Evolutionary conservation across 2,797 vertebrate genomes (phyloP).

Genomic region (Pachyuromys duprasi): DNA sequence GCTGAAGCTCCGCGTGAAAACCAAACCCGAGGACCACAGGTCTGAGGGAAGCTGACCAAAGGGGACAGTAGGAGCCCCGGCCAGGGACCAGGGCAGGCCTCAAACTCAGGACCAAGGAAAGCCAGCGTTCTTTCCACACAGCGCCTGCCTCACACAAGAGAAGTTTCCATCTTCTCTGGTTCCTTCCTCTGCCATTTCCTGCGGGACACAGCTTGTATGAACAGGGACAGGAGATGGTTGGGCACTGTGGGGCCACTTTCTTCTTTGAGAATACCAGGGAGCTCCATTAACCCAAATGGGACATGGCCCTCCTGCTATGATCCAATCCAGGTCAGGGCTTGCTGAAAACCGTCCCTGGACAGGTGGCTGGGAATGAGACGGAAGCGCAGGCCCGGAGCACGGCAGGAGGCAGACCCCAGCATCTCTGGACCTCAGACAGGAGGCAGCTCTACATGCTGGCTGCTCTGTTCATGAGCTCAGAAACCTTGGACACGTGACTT

Average conservation of each 20-base stretch:
- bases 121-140: not conserved
- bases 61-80: not conserved
- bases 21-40: not conserved
- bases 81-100: conserved; percentile 36
- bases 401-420: not conserved
- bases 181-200: not conserved
- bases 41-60: conserved; percentile 20
- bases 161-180: not conserved
- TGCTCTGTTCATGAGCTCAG: not conserved
- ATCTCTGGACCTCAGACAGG: not conserved
- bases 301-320: not conserved
- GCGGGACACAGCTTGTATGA: not conserved
- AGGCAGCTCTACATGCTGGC: not conserved
- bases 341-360: not conserved
- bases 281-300: not conserved
- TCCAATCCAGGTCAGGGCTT: not conserved
- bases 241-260: not conserved
- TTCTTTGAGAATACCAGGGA: not conserved
- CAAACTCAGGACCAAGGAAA: not conserved
- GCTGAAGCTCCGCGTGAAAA: not conserved
- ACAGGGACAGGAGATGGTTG: not conserved
- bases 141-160: not conserved
- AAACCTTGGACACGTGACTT: not conserved
- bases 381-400: not conserved
- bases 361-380: not conserved